Percentiles rank a stretch among this genome's conserved stretches.
phyloP scores from a whole-genome alignment of 2,113 vertebrate species.

The Chamaetylas fuelleborni region DNA sequence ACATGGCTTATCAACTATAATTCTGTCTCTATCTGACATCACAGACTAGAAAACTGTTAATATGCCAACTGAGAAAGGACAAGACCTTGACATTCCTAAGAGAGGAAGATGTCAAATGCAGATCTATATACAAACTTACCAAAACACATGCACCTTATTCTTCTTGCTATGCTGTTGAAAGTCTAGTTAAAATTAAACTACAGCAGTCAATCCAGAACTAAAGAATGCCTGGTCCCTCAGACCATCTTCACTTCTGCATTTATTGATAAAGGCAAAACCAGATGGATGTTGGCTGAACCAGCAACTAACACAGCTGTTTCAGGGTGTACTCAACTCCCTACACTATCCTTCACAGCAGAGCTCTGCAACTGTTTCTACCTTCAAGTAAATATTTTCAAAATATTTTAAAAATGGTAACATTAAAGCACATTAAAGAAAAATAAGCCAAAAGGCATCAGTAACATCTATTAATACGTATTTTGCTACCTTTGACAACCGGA shows the following conservation, averaged over 20 bases:
- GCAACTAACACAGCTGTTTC: neutral
- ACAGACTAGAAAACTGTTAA: neutral
- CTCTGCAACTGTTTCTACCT: neutral
- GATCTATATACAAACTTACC: neutral
- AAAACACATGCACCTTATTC: rapidly evolving
- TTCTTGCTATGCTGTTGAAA: neutral
- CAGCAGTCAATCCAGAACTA: neutral
- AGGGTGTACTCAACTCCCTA: neutral
- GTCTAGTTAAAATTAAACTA: neutral
- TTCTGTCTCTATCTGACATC: neutral
- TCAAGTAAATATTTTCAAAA: neutral
- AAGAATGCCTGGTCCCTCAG: neutral
- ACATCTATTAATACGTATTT: neutral
- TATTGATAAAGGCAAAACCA: neutral
- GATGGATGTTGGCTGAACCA: neutral
- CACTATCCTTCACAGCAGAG: neutral
- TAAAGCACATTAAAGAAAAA: neutral
- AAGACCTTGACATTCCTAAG: neutral
- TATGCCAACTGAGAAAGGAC: neutral
- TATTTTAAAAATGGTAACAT: rapidly evolving
- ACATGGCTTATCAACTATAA: neutral
- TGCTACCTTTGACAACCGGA: neutral
- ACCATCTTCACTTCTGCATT: neutral
- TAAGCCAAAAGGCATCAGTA: neutral
- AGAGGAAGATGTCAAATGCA: neutral